Base-by-base conservation (phyloP, 2,113 vertebrate genomes). In the Pedionomus torquatus region DNA sequence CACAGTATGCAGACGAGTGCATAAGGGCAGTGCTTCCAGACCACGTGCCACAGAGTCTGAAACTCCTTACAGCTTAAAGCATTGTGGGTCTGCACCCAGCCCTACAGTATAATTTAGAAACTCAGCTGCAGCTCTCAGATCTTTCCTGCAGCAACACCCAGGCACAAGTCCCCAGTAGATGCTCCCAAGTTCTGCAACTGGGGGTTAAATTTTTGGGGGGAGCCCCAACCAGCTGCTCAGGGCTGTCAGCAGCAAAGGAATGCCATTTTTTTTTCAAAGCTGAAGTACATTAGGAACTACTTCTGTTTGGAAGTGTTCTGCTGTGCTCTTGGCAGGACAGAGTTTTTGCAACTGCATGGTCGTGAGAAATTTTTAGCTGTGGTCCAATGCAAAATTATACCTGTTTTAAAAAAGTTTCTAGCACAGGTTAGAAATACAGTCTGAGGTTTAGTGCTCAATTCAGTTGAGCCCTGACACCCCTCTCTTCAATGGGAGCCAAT, bases 141-240 rank as follows among this genome's bases (percentile, higher is more conserved):
- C 21, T 65, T 63, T 58, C 48, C 37, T n/a, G 11, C 43, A 72
- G 43, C n/a, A 87, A 72, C 93, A 69, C 26, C 79, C 82, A 74
- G 28, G 35, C 43, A 33, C 31, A 17, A 54, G 24, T 72, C 52
- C 41, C 37, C 43, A 63, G 19, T 21, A 64, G 30, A 52, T 15
- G 13, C 19, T 58, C 43, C 30, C 30, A 44, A 49, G 48, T 51
- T 84, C n/a, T 69, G 60, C 41, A 64, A 30, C 10, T 46, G 31
- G 3, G 1, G 10, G 11, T 25, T 61, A 39, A 24, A 10, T n/a
- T 44, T 46, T 39, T 54, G 10, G 3, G 1, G 12, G 37, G 20
- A 41, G 8, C 13, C 44, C 31, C n/a, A 15, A 55, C 19, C 79
- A 69, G 54, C n/a, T 84, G 18, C 30, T 72, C 37, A 20, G 13